Conservation (phyloP, 2,113 vertebrate species). For the Brachirus orientalis region DNA sequence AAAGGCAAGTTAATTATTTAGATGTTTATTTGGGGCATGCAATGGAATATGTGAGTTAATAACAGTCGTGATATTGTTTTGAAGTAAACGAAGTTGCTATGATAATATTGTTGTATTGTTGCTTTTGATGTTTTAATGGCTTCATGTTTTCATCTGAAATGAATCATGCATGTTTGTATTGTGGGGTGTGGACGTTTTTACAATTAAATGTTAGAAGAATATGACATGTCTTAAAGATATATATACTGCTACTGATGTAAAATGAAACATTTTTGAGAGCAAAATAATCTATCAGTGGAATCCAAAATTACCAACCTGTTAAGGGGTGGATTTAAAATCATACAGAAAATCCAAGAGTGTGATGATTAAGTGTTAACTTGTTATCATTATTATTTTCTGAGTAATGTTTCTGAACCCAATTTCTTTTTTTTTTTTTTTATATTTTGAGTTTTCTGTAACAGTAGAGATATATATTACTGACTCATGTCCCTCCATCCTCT, state of each 20-base stretch:
- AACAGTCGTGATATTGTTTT: not conserved
- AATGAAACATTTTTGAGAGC: too few relatives aligned
- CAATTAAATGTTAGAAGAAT: too few relatives aligned
- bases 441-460: not conserved
- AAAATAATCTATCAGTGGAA: too few relatives aligned
- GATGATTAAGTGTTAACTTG: too few relatives aligned
- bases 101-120: slow-evolving; percentile 4
- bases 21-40: not conserved
- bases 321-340: too few relatives aligned
- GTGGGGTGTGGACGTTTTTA: too few relatives aligned
- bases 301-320: too few relatives aligned
- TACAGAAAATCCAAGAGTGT: too few relatives aligned
- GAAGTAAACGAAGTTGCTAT: not conserved
- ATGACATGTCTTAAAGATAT: too few relatives aligned
- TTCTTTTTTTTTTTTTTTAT: not conserved
- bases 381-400: too few relatives aligned
- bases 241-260: too few relatives aligned
- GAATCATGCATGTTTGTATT: not conserved
- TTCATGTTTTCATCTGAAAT: not conserved
- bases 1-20: not conserved
- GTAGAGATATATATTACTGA: slow-evolving; percentile 1
- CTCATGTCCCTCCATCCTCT: slow-evolving; percentile 5
- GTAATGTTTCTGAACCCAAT: too few relatives aligned
- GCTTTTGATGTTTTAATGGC: not conserved
- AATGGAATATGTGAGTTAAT: not conserved